Evolutionary conservation across 2,888 invertebrate genomes (phyloP), one percentile per base, ranked within the genome.

Genomic region (Mythimna loreyi): DNA sequence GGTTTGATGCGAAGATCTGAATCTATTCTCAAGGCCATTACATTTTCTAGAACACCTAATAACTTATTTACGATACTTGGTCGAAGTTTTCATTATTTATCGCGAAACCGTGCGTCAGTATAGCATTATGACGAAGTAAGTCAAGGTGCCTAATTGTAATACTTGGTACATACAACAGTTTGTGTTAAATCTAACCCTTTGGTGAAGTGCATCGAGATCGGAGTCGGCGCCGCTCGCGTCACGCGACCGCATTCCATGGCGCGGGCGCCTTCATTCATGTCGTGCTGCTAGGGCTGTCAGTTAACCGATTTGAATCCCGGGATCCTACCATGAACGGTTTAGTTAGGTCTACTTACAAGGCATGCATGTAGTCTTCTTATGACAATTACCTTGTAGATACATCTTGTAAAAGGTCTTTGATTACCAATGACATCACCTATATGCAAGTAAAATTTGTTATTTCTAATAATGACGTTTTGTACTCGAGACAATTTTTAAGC

Each of bases 171-270:
- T 58, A 69, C 25, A 70, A 75, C 56, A 74, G 79, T 59, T 75
- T 69, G 88, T 89, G 86, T 88, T 86, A 88, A 86, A 91, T 86
- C 91, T 91, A 92, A 90, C 89, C 90, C 90, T 91, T 91, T 89
- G 90, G 90, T 91, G 89, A 93, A 93, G 94, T 95, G 96, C 95
- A 96, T 94, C 94, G 92, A 94, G 95, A 95, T 95, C 94, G 94
- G 95, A 92, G 93, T 90, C 95, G 96, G 96, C 96, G 95, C 93
- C 96, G 96, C 93, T 68, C 94, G 96, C 96, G 96, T 96, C 96
- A 96, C 96, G 94, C 94, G 95, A 93, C 94, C 96, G 96, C 96
- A 96, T 96, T 96, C 96, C 96, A 93, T 87, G 76, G 83, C 80
- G 76, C 85, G 73, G 92, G 92, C 93, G 93, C 92, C 94, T 95